Evolutionary conservation across 2,113 vertebrate genomes (phyloP), one percentile per base, ranked within the genome.

Genomic region (Actenoides hombroni): DNA sequence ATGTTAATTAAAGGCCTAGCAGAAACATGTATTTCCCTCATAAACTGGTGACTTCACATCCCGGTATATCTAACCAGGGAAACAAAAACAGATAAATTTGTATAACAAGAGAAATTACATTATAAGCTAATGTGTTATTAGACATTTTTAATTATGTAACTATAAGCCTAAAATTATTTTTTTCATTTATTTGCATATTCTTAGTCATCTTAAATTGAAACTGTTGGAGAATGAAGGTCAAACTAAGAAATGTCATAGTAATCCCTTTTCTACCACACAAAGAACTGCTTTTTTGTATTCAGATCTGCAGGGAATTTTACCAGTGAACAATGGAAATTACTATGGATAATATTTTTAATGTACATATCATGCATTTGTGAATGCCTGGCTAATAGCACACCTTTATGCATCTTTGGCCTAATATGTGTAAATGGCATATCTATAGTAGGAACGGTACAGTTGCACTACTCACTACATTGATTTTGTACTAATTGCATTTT

Each of bases 341-440:
- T 94, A 84, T 67, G 92, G 95, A 96, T 97, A 98, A 96, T 97
- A 98, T 96, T 83, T 95, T 91, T 92, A 95, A 97, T 92, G 94
- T 96, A 68, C 90, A 93, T 97, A 91, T 92, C 95, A 91, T 94
- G 91, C 91, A 96, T 97, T 97, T 97, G 93, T 96, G 93, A 98
- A 97, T 97, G 95, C 81, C 59, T 97, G 96, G 94, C 94, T 94
- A 97, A 98, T 95, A 98, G 94, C 97, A 97, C 96, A 97, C 95
- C 94, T 98, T 98, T 97, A 97, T 91, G 88, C 91, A 91, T 95
- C 95, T 97, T 95, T 95, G 93, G 73, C 89, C 96, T 96, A 98
- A 97, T 91, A 93, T 26, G 73, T 92, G 67, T 94, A 97, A 97
- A 97, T 97, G 92, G 92, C 77, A 96, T 96, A 97, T 95, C 95